A percentile compares a stretch with the other conserved stretches of the same genome.
Evolutionary conservation across 2,113 vertebrate species (phyloP).

Genomic region (Siphamia tubifer): DNA sequence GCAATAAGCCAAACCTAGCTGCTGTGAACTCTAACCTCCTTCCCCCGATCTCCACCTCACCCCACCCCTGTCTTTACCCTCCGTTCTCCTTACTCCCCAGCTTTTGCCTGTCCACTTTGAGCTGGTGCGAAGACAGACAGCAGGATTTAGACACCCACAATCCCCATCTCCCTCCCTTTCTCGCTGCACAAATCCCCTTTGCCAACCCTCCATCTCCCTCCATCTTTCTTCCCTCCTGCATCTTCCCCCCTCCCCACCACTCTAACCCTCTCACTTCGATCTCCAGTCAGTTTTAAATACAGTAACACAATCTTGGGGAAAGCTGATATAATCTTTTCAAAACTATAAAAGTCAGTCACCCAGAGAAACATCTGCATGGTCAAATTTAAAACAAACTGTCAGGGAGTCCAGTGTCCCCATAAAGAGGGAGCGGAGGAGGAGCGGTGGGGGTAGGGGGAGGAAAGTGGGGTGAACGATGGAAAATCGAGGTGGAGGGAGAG

Average conservation of each 20-base stretch:
- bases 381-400: slow-evolving; percentile 89
- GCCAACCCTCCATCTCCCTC: neutral
- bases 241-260: neutral
- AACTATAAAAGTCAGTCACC: slow-evolving; percentile 88
- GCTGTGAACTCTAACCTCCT: slow-evolving; percentile 60
- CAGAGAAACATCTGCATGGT: slow-evolving; percentile 86
- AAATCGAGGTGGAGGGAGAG: slow-evolving; percentile 39
- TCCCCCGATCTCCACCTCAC: slow-evolving; percentile 23
- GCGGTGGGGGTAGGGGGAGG: neutral
- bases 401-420: slow-evolving; percentile 82
- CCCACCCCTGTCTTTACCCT: slow-evolving; percentile 26
- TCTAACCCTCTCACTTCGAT: slow-evolving; percentile 27
- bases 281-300: slow-evolving; percentile 80
- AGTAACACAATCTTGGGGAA: slow-evolving; percentile 85
- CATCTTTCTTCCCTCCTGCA: neutral
- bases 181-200: slow-evolving; percentile 24
- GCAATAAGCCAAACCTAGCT: slow-evolving; percentile 71
- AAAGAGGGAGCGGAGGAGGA: slow-evolving; percentile 66
- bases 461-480: slow-evolving; percentile 34
- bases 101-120: slow-evolving; percentile 16
- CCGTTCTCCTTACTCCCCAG: slow-evolving; percentile 17
- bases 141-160: slow-evolving; percentile 66
- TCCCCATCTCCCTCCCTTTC: neutral
- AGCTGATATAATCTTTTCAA: slow-evolving; percentile 88
- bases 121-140: slow-evolving; percentile 31